phyloP scores from a whole-genome alignment of 2,888 invertebrate genomes.

The Deilephila elpenor region DNA sequence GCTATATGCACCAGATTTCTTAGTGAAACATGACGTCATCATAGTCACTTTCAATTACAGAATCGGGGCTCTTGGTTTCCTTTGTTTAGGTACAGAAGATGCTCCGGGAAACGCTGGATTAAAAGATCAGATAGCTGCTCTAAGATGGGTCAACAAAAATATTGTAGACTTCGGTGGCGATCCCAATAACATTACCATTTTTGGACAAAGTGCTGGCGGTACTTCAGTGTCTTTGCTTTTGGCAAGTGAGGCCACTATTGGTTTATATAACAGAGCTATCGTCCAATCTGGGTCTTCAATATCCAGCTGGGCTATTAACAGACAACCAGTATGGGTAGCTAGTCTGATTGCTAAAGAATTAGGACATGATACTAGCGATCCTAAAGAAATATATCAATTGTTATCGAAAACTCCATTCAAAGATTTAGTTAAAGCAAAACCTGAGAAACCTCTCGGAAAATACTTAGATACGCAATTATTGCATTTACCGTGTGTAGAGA shows the following conservation, averaged over 20 bases:
- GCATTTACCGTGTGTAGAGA: conserved; percentile 73
- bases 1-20: conserved; percentile 69
- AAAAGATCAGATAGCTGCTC: conserved; percentile 76
- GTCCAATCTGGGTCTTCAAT: conserved; percentile 72
- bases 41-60: conserved; percentile 77
- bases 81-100: conserved; percentile 72
- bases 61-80: conserved; percentile 71
- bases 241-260: conserved; percentile 63
- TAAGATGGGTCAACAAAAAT: conserved; percentile 75
- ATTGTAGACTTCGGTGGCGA: conserved; percentile 77
- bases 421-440: conserved; percentile 56
- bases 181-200: conserved; percentile 73
- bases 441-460: conserved; percentile 61
- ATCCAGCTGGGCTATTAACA: conserved; percentile 71
- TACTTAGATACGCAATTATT: conserved; percentile 71
- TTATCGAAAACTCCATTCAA: conserved; percentile 59
- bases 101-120: conserved; percentile 77
- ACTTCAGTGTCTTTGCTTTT: conserved; percentile 64
- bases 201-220: conserved; percentile 77
- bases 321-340: conserved; percentile 67
- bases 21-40: conserved; percentile 69
- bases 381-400: conserved; percentile 67
- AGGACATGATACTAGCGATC: conserved; percentile 64
- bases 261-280: conserved; percentile 70
- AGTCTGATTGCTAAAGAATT: conserved; percentile 67